Conservation (phyloP, 2,797 vertebrate genomes). For the Microctenopoma steveboyesi region DNA sequence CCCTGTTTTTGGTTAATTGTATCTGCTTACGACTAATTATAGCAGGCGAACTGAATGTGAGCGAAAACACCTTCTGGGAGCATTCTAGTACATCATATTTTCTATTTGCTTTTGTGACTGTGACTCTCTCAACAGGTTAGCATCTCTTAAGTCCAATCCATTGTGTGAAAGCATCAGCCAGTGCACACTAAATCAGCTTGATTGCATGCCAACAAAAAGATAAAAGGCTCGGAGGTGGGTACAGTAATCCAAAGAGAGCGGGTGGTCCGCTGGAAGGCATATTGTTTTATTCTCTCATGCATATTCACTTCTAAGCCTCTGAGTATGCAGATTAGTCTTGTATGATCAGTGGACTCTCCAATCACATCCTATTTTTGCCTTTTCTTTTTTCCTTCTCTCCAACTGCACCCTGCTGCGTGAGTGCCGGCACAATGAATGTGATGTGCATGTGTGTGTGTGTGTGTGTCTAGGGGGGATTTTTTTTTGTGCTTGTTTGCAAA, state of each 20-base stretch:
- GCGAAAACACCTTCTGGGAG: constrained; percentile 32
- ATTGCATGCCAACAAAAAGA: constrained; percentile 75
- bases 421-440: constrained; percentile 56
- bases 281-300: constrained; percentile 84
- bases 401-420: constrained; percentile 71
- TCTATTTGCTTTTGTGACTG: constrained; percentile 32
- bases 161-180: constrained; percentile 68
- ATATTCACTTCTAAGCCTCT: constrained; percentile 84
- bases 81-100: constrained; percentile 26
- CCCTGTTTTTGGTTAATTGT: constrained; percentile 36
- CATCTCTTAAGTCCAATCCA: constrained; percentile 65
- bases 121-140: constrained; percentile 74
- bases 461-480: constrained; percentile 34
- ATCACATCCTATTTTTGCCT: constrained; percentile 71
- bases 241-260: constrained; percentile 82
- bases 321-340: constrained; percentile 84
- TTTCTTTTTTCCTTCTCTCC: constrained; percentile 48
- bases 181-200: constrained; percentile 75
- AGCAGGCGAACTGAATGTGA: constrained; percentile 39
- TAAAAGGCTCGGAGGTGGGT: constrained; percentile 81
- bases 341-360: constrained; percentile 78
- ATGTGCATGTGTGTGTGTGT: constrained; percentile 36
- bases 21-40: constrained; percentile 38
- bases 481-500: constrained; percentile 69
- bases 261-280: constrained; percentile 82